These are phyloP conservation scores for Drosophila cognata DNA, from an alignment of 2,888 invertebrate genomes.

Conservation along the genomic window DNA sequence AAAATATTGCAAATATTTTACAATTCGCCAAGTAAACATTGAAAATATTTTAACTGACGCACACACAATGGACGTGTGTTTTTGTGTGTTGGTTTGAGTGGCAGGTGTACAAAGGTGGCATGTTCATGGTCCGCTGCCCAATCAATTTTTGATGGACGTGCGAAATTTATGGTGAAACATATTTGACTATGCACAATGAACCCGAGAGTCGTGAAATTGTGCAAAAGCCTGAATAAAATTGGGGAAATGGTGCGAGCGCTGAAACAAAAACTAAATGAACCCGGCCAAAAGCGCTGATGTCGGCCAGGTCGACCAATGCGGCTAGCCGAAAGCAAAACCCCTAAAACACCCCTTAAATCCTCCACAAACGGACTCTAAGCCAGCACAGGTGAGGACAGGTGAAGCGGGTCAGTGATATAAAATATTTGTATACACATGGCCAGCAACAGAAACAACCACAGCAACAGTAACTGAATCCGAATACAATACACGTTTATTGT, in stretches of 20 bases:
- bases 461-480: conserved; percentile 14
- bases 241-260: neutral
- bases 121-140: conserved; percentile 57
- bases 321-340: conserved; percentile 50
- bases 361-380: conserved; percentile 8
- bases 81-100: conserved; percentile 27
- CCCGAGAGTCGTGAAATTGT: conserved; percentile 42
- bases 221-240: conserved; percentile 33
- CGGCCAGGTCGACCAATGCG: conserved; percentile 54
- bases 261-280: conserved; percentile 27
- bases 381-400: neutral
- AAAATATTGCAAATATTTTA: conserved; percentile 37
- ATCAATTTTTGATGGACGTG: conserved; percentile 82
- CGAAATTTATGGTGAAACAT: conserved; percentile 82
- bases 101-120: conserved; percentile 46
- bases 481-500: conserved; percentile 55
- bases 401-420: conserved; percentile 7
- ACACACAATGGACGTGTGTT: conserved; percentile 31
- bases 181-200: conserved; percentile 82
- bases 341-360: neutral
- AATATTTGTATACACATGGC: conserved; percentile 43
- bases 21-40: conserved; percentile 66
- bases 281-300: conserved; percentile 1
- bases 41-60: conserved; percentile 38
- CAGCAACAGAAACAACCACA: conserved; percentile 14